Base-by-base conservation (phyloP, 2,888 invertebrate genomes). In the Drosophila picticornis region DNA sequence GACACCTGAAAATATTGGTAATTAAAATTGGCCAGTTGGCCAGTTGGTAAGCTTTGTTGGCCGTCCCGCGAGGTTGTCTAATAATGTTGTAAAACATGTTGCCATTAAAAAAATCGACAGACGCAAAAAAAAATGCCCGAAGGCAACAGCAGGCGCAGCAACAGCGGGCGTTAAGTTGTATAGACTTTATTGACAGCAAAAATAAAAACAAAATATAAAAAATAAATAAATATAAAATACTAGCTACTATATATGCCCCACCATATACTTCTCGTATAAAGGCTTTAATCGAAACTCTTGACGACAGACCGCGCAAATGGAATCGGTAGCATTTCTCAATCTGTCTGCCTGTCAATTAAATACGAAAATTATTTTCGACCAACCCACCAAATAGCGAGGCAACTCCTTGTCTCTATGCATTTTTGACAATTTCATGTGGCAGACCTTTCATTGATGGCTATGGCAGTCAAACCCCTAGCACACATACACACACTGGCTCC, bases 31-130 rank as follows among this genome's bases (percentile, higher is more conserved):
- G 81, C 81, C 86, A 75, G 71, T 69, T 48, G 58, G 60, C 69
- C 59, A 64, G 62, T 31, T 56, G 27, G 31, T 22, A 7, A 13
- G 22, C 40, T 56, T 50, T 52, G 46, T 53, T 63, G 62, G 34
- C 48, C 58, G 67, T 48, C 68, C 53, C 72, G 34, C 38, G 67
- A 65, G 57, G 75, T 63, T 86, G 84, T 86, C 90, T 86, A 89
- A 86, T 86, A 89, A 86, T 87, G 90, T 86, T 86, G 85, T 89
- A 86, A 89, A 86, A 86, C 85, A 86, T 72, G 85, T 89, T 84
- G 78, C 80, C 76, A 82, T 87, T 87, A 78, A 77, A 73, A 77
- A 65, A 82, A 68, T 36, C 85, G 75, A 83, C 79, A 81, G 61
- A 75, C 59, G 66, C 56, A 71, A 84, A 57, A 57, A 57, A 57